Base-by-base conservation (phyloP, 2,113 vertebrate genomes). In the Corynorhinus townsendii region DNA sequence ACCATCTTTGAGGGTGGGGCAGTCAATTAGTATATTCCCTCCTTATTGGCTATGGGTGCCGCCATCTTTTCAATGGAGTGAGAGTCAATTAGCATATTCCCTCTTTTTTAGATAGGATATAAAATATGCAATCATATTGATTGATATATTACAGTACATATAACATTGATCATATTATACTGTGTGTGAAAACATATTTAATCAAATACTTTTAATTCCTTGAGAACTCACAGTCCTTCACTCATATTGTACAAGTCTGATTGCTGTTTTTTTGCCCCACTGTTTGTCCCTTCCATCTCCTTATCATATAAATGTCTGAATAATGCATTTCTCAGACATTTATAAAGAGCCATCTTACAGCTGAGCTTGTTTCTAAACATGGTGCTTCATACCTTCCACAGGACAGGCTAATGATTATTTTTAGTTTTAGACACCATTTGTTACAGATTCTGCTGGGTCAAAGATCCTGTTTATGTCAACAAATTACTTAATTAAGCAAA, bases 401-500 rank as follows among this genome's bases (percentile, higher is more conserved):
- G 95, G 90, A 95, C 95, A 97, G 90, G 96, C 95, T 96, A 95
- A 86, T 43, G 24, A 88, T 79, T 92, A 86, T 89, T 89, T 96
- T 93, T 87, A 85, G 68, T 81, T 95, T 96, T 94, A 90, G 54
- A 81, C 64, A 28, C 90, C 94, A 97, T 95, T 92, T 97, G 95
- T 90, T 94, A 92, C 10, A 73, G n/a, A 69, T 96, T 97, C 85
- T 90, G 43, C 56, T 94, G 72, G 85, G 69, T 40, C 85, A 95
- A 95, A 95, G 81, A 86, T 92, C 72, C 68, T 93, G 81, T 93
- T 96, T 93, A 96, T 90, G 47, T 96, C 93, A 97, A 94, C 87
- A 96, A 95, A 95, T 95, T 95, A 95, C 77, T 96, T 97, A 95
- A 94, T 97, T 97, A 97, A 90, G 77, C 81, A 93, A 95, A 96